Conservation (phyloP, 37 sponge, comb jelly and placozoan species). For the Axinella damicornis region DNA sequence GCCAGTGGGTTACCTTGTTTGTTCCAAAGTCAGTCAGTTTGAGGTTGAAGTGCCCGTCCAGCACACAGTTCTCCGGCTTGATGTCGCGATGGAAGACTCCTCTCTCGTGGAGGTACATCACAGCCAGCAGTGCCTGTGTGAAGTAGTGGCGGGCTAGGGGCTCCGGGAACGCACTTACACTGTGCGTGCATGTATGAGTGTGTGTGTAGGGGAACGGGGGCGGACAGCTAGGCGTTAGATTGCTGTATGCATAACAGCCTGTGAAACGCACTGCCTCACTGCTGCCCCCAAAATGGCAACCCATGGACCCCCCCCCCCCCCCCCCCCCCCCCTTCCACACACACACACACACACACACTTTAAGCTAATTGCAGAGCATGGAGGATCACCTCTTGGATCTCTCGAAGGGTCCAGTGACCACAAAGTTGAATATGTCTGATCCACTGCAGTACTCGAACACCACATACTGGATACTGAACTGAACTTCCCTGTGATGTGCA, state of each 20-base stretch:
- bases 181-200: not conserved
- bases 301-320: not conserved
- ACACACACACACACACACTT: constrained; percentile 22
- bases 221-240: no score
- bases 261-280: no score
- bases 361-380: not conserved
- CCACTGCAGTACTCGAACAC: constrained; percentile 89
- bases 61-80: constrained; percentile 88
- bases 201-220: no score
- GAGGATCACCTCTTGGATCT: constrained; percentile 30
- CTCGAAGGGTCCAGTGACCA: constrained; percentile 79
- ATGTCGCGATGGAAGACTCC: constrained; percentile 87
- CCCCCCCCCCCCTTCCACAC: no score
- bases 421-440: constrained; percentile 81
- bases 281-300: not conserved
- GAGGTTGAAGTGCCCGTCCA: constrained; percentile 77
- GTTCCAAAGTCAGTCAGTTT: constrained; percentile 90
- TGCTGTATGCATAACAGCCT: no score
- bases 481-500: no score
- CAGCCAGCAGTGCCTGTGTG: constrained; percentile 77
- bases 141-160: constrained; percentile 80
- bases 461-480: constrained; percentile 45
- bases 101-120: constrained; percentile 81
- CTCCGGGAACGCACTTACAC: constrained; percentile 66
- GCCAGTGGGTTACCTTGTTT: constrained; percentile 70